These are phyloP conservation scores for Pectinophora gossypiella DNA, from an alignment of 1,140 invertebrate species.

Conservation along the genomic window DNA sequence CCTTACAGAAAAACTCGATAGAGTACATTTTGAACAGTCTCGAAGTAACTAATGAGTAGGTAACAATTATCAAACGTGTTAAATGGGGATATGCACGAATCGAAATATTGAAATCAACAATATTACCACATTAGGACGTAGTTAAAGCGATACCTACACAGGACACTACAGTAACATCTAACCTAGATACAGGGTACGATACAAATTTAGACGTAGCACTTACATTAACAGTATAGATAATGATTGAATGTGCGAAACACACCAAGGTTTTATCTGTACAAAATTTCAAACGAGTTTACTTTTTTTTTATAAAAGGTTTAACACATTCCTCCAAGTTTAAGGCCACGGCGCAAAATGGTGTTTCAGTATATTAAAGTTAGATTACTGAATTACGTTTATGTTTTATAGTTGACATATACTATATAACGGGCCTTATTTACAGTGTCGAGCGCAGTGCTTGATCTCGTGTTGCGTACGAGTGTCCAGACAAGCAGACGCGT, in stretches of 20 bases:
- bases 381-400: slow-evolving; percentile 57
- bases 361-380: slow-evolving; percentile 69
- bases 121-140: slow-evolving; percentile 54
- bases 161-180: slow-evolving; percentile 61
- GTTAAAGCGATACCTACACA: slow-evolving; percentile 63
- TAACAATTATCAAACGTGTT: slow-evolving; percentile 70
- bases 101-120: slow-evolving; percentile 65
- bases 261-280: slow-evolving; percentile 52
- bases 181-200: slow-evolving; percentile 42
- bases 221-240: slow-evolving; percentile 44
- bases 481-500: background rate
- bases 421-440: slow-evolving; percentile 54
- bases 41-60: slow-evolving; percentile 72
- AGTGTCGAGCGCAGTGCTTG: slow-evolving; percentile 16
- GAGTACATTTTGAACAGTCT: slow-evolving; percentile 72
- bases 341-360: slow-evolving; percentile 72
- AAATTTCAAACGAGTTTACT: slow-evolving; percentile 45
- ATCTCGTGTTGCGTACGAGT: background rate
- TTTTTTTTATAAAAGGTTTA: slow-evolving; percentile 59
- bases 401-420: slow-evolving; percentile 46
- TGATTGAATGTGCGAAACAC: slow-evolving; percentile 44
- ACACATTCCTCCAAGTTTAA: slow-evolving; percentile 70
- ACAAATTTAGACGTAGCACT: slow-evolving; percentile 50
- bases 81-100: slow-evolving; percentile 70
- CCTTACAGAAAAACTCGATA: slow-evolving; percentile 71